These are phyloP conservation scores for Montipora cactus DNA, from an alignment of 64 coral and sea anemone species.

Conservation along the genomic window DNA sequence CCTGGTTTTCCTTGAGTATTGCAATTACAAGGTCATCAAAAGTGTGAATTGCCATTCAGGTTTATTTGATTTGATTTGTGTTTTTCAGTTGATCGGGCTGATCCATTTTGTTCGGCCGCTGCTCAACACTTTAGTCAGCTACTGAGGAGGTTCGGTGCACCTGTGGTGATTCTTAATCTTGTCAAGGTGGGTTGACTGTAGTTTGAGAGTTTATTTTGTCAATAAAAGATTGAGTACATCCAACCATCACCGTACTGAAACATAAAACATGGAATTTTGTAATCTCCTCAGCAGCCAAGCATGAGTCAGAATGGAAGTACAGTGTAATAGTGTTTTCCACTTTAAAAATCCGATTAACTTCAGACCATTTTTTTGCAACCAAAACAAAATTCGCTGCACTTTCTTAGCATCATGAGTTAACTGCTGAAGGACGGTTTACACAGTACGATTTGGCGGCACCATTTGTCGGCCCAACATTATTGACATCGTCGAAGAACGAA, in stretches of 20 bases:
- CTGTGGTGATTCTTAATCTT: slow-evolving; percentile 95
- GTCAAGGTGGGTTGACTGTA: slow-evolving; percentile 80
- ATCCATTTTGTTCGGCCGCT: slow-evolving; percentile 90
- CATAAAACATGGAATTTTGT: background rate
- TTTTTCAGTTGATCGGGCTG: slow-evolving; percentile 89
- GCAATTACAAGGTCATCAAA: background rate
- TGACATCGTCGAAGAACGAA: too few species aligned
- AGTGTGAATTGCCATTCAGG: too few species aligned
- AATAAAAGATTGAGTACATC: too few species aligned
- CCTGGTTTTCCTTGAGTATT: background rate
- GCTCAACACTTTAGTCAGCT: slow-evolving; percentile 91
- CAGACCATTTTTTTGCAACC: too few species aligned
- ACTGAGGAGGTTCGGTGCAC: slow-evolving; percentile 88
- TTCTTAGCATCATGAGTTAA: too few species aligned
- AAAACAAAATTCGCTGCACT: too few species aligned
- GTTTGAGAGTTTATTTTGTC: background rate
- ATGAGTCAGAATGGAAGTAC: background rate
- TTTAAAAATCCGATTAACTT: too few species aligned
- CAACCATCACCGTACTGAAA: too few species aligned
- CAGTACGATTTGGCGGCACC: too few species aligned
- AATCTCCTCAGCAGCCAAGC: background rate
- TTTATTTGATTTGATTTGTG: background rate
- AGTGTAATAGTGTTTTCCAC: too few species aligned
- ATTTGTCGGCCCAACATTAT: too few species aligned
- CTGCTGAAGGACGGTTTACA: too few species aligned